Percentiles rank a stretch among this genome's conserved stretches.
Evolutionary conservation across 2,113 vertebrate species (phyloP).

Genomic region (Oryzias javanicus): DNA sequence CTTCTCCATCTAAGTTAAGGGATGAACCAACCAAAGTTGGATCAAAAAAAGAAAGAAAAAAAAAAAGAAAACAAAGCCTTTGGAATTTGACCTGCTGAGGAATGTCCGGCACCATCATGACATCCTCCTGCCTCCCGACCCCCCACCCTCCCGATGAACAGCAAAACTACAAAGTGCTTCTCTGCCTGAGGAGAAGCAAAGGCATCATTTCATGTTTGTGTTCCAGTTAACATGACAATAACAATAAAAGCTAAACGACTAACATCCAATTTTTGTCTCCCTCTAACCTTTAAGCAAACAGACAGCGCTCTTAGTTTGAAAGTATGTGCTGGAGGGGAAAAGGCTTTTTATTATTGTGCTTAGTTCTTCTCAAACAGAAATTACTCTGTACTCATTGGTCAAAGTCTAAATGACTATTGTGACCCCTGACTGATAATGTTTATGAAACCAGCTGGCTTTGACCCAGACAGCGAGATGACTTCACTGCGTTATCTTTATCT

Average conservation of each 20-base stretch:
- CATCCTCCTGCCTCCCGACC: conserved; percentile 61
- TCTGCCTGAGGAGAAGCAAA: conserved; percentile 91
- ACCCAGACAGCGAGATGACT: conserved; percentile 72
- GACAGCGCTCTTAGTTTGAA: conserved; percentile 70
- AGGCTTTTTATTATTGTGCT: conserved; percentile 9
- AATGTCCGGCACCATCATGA: conserved; percentile 58
- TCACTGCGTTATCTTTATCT: conserved; percentile 66
- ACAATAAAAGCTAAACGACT: conserved; percentile 88
- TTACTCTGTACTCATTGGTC: conserved; percentile 77
- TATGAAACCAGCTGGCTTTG: conserved; percentile 69
- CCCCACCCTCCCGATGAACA: conserved; percentile 45
- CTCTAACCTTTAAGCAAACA: conserved; percentile 91
- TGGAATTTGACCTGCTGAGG: conserved; percentile 65
- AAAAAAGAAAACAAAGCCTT: conserved; percentile 9
- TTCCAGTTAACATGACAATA: conserved; percentile 79
- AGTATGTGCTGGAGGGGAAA: conserved; percentile 86
- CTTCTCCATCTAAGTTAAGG: background rate
- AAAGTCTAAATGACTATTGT: conserved; percentile 74
- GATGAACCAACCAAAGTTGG: conserved; percentile 1
- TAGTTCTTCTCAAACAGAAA: conserved; percentile 81
- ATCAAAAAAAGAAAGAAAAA: conserved; percentile 25
- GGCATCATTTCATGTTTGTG: conserved; percentile 82
- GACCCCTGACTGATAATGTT: conserved; percentile 83
- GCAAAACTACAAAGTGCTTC: conserved; percentile 74
- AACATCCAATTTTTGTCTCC: conserved; percentile 85